Base-by-base conservation (phyloP, 2,888 invertebrate genomes). In the Nemotelus nigrinus region DNA sequence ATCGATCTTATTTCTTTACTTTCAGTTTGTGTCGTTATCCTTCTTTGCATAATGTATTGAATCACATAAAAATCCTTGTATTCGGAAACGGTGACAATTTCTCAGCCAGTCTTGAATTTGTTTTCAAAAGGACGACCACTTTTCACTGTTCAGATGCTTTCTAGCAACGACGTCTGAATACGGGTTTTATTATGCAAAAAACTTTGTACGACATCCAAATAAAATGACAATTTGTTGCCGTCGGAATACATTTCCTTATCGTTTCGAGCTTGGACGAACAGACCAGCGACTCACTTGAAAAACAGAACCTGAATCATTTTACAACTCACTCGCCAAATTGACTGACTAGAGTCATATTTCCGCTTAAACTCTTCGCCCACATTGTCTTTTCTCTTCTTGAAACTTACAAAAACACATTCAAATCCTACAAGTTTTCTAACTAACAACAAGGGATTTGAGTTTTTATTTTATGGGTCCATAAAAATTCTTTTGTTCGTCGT, bases 21-120 rank as follows among this genome's bases (percentile, higher is more conserved):
- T 25, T 25, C 25, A 25, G 25, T 25, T 25, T 25, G 25, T 25
- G 25, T 25, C 25, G 25, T 25, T 64, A 43, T 43, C 44, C 64
- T 43, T 64, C 43, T 64, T 64, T 64, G 64, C 64, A 64, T 64
- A 41, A 44, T 64, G 39, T 64, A 64, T 64, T 64, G 64, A 43
- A 64, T 64, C 43, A 64, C 64, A 64, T 64, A 64, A 64, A 64
- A 58, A 41, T 64, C 43, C 7, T 6, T 64, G 64, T 64, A 64
- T 41, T 3, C 43, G 43, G 44, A 64, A 10, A 41, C 43, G 43
- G 58, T 6, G 39, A 58, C 8, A 58, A 5, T 25, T 25, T 25
- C 25, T 25, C 25, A 25, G 25, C 25, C 25, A 25, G 25, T 25
- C 25, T 25, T 25, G 25, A 0, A 25, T 25, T 25, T 25, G 25